Evolutionary conservation across 2,113 vertebrate species (phyloP).

Genomic region (Pseudopipra pipra): DNA sequence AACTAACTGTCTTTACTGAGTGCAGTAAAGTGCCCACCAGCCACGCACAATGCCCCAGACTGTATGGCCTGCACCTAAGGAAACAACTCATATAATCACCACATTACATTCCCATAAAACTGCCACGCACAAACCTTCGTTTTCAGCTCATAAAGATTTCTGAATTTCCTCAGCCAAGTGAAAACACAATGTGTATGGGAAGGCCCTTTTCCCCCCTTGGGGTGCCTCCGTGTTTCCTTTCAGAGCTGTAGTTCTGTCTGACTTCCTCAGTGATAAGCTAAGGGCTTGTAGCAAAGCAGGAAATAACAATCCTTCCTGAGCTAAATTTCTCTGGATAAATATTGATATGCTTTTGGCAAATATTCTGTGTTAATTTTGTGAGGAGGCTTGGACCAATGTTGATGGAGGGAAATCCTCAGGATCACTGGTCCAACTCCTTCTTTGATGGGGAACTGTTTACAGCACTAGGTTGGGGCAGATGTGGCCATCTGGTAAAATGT

Average conservation of each 20-base stretch:
- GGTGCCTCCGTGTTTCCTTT: not conserved
- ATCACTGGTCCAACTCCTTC: not conserved
- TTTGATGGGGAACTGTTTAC: not conserved
- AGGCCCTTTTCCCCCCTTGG: fast-evolving
- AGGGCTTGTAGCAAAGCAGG: not conserved
- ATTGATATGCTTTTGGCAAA: not conserved
- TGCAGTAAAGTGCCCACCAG: not conserved
- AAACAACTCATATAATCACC: not conserved
- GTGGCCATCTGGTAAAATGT: not conserved
- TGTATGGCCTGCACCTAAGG: not conserved
- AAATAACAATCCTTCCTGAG: not conserved
- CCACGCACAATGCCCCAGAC: not conserved
- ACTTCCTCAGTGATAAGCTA: not conserved
- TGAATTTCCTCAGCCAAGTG: not conserved
- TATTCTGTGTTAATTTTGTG: not conserved
- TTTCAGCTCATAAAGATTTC: slow-evolving; percentile 33
- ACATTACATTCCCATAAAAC: slow-evolving; percentile 30
- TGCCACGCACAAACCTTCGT: not conserved
- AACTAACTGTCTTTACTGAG: not conserved
- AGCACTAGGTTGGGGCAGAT: not conserved
- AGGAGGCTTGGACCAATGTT: not conserved
- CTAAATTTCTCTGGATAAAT: not conserved
- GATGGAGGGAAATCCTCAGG: not conserved
- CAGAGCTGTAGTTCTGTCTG: not conserved
- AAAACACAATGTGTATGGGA: not conserved